Conservation (phyloP, 1,140 invertebrate genomes). For the Ips typographus region DNA sequence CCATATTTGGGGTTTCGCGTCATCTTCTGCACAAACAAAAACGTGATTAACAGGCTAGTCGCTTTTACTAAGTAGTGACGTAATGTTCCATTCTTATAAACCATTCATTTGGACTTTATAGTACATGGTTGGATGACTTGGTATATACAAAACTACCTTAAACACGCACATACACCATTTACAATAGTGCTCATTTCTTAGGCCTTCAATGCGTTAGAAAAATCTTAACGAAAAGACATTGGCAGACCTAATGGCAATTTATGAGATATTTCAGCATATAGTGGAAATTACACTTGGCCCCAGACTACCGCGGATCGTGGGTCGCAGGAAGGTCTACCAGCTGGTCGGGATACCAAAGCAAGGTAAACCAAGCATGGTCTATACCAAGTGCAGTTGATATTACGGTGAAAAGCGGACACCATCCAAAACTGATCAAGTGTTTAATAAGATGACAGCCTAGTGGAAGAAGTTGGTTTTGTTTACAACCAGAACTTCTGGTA, state of each 20-base stretch:
- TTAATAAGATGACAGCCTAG: not conserved
- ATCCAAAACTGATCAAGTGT: not conserved
- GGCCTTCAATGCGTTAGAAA: no score
- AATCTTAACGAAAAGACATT: no score
- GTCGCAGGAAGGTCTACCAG: conserved; percentile 30
- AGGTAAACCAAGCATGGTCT: conserved; percentile 17
- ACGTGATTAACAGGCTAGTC: not conserved
- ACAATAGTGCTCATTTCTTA: no score
- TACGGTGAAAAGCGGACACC: conserved; percentile 15
- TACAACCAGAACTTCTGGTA: no score
- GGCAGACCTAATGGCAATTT: no score
- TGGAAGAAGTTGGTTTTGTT: no score
- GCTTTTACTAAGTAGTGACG: not conserved
- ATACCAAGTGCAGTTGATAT: conserved; percentile 22
- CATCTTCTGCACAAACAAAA: not conserved
- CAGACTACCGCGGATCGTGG: not conserved
- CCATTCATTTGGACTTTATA: no score
- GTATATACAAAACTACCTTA: no score
- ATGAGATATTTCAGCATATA: no score
- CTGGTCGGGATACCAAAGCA: conserved; percentile 20
- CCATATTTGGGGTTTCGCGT: not conserved
- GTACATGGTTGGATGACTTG: no score
- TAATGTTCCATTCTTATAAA: not conserved
- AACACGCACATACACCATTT: no score
- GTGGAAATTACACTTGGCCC: no score